Base-by-base conservation (phyloP, 2,113 vertebrate genomes). In the Cairina moschata region DNA sequence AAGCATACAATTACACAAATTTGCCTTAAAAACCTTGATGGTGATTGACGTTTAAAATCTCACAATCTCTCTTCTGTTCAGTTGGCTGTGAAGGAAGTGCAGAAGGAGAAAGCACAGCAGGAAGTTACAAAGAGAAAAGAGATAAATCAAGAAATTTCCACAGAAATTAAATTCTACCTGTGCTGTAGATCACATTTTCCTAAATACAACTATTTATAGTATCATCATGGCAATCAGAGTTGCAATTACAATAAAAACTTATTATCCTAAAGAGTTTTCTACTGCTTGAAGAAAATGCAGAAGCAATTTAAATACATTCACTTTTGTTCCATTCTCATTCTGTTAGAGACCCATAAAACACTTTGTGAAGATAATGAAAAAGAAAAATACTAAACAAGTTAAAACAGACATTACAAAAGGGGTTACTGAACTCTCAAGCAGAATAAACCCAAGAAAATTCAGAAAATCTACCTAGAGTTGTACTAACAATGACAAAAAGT, bases 231-330 rank as follows among this genome's bases (percentile, higher is more conserved):
- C 67, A 93, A 95, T 91, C 89, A 93, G 86, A 96, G 46, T 72
- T 28, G 46, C 34, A 78, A 72, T 75, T 91, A 88, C 67, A 95
- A 72, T 50, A 83, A 83, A 84, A 91, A 90, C 23, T 85, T 76
- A 42, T 36, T 76, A 55, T 26, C 60, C 21, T 20, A 62, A 80
- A 89, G 73, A 36, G 17, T 68, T 60, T 91, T 77, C 60, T 76
- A 59, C 32, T 58, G 32, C 71, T 87, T 86, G 50, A 71, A 75
- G 55, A 94, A 96, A 95, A 93, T 7, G 1, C 1, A 86, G 21
- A 83, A 83, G 5, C 40, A 62, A 59, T 69, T 81, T 46, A 71
- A 92, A 88, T 34, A 34, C 6, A 32, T 90, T 88, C 42, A 88
- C 60, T 25, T 86, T 77, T 91, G 31, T 81, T 80, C 55, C 50